Evolutionary conservation across 1,140 invertebrate species (phyloP).

Genomic region (Platorchestia sp.): DNA sequence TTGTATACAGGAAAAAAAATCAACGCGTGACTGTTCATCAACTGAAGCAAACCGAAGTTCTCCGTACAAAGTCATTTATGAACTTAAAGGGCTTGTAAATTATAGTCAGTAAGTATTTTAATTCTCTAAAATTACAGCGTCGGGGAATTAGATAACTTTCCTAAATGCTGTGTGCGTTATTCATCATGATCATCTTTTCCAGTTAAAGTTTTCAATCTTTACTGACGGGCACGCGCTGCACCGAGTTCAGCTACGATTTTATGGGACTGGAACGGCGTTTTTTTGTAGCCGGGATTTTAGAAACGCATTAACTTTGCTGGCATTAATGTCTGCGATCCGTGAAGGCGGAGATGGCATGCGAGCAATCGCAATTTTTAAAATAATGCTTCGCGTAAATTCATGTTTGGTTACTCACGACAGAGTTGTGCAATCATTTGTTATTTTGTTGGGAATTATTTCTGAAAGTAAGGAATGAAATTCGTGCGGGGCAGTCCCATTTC

Average conservation of each 20-base stretch:
- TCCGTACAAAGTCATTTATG: background rate
- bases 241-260: background rate
- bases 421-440: background rate
- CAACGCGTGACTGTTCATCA: background rate
- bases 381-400: background rate
- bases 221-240: background rate
- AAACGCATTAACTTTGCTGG: background rate
- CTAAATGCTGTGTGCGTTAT: background rate
- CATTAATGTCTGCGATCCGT: background rate
- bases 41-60: background rate
- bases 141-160: background rate
- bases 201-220: background rate
- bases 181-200: background rate
- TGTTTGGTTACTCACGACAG: background rate
- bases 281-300: background rate
- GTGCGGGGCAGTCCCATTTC: background rate
- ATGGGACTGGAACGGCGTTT: background rate
- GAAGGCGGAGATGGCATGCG: background rate
- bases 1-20: too few relatives aligned
- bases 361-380: background rate
- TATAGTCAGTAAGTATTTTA: background rate
- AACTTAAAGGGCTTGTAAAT: background rate
- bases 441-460: background rate
- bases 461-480: background rate
- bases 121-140: background rate